These are phyloP conservation scores for Marasmarcha lunaedactyla DNA, from an alignment of 2,888 invertebrate species.

Conservation along the genomic window DNA sequence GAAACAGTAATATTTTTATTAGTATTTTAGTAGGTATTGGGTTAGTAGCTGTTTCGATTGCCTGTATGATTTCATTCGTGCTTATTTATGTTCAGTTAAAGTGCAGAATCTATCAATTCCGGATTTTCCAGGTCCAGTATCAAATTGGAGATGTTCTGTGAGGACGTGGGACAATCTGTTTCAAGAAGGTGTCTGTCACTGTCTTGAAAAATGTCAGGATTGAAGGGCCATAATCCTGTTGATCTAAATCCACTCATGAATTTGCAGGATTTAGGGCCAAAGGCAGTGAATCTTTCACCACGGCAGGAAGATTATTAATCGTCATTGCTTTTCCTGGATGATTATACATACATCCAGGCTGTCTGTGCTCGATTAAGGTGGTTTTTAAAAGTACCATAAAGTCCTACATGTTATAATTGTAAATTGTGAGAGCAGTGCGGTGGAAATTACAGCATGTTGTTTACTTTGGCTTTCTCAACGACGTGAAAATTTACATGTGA, in stretches of 20 bases:
- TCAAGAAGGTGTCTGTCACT: too few relatives aligned
- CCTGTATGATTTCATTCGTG: slow-evolving; percentile 4
- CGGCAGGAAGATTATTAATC: slow-evolving; percentile 2
- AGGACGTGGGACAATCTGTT: neutral
- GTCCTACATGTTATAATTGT: slow-evolving; percentile 1
- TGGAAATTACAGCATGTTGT: too few relatives aligned
- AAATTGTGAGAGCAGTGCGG: slow-evolving; percentile 2
- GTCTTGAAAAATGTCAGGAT: slow-evolving; percentile 2
- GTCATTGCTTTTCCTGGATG: slow-evolving; percentile 1
- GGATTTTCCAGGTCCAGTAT: slow-evolving; percentile 3
- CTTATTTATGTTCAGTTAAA: slow-evolving; percentile 3
- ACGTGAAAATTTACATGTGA: too few relatives aligned
- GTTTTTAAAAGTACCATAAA: slow-evolving; percentile 3
- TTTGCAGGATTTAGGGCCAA: slow-evolving; percentile 2
- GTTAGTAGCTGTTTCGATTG: slow-evolving; percentile 2
- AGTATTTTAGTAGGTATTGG: slow-evolving; percentile 2
- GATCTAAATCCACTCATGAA: slow-evolving; percentile 4
- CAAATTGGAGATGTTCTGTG: slow-evolving; percentile 2
- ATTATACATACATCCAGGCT: slow-evolving; percentile 1
- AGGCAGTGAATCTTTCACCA: slow-evolving; percentile 3
- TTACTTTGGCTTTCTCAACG: too few relatives aligned
- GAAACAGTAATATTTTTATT: slow-evolving; percentile 1
- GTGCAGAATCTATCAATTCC: slow-evolving; percentile 3
- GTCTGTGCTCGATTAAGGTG: slow-evolving; percentile 1
- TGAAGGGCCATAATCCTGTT: slow-evolving; percentile 2